phyloP scores from a whole-genome alignment of 2,113 vertebrate species.

The Sardina pilchardus region DNA sequence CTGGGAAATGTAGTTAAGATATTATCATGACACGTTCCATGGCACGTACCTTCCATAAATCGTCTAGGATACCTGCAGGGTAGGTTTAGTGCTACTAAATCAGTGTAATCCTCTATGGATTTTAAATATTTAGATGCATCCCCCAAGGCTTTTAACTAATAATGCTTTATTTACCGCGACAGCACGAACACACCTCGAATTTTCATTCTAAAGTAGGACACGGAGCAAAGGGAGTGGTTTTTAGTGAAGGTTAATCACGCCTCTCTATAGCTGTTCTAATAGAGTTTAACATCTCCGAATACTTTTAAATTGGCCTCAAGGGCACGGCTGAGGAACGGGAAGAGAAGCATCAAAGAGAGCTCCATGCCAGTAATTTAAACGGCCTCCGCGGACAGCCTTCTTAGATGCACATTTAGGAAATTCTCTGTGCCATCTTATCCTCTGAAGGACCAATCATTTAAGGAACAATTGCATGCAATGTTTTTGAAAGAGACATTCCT shows the following conservation, averaged over 20 bases:
- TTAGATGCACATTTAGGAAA: background rate
- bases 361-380: background rate
- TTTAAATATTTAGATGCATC: conserved; percentile 69
- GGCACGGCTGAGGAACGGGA: background rate
- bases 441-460: background rate
- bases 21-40: conserved; percentile 33
- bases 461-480: background rate
- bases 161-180: conserved; percentile 68
- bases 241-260: conserved; percentile 15
- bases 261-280: background rate
- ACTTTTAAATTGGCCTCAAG: conserved; percentile 9
- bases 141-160: conserved; percentile 59
- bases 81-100: conserved; percentile 59
- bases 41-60: conserved; percentile 56
- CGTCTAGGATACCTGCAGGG: conserved; percentile 41
- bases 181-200: conserved; percentile 62
- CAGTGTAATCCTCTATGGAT: conserved; percentile 60
- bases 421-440: background rate
- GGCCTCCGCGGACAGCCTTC: background rate
- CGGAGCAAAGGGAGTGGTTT: background rate
- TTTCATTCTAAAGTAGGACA: conserved; percentile 57
- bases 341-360: background rate
- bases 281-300: background rate
- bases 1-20: conserved; percentile 21
- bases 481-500: background rate